A percentile compares a stretch with the other conserved stretches of the same genome.
phyloP scores from a whole-genome alignment of 2,113 vertebrate genomes.

The Labrus mixtus region DNA sequence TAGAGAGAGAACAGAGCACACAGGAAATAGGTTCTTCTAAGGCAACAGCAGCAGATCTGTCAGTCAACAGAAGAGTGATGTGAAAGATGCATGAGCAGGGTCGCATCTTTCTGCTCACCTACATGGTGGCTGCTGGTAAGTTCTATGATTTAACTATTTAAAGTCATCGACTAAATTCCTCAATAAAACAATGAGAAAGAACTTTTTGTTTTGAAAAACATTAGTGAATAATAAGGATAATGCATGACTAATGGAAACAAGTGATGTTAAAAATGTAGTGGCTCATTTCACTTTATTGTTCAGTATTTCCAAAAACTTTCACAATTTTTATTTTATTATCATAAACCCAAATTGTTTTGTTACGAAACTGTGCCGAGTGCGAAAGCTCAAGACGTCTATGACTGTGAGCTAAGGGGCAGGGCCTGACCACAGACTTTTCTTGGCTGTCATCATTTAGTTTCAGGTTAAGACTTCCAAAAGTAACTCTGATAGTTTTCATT shows the following conservation, averaged over 20 bases:
- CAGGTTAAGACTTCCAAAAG: background rate
- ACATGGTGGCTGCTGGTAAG: constrained; percentile 62
- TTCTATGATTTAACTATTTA: background rate
- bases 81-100: constrained; percentile 41
- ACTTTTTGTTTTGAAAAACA: background rate
- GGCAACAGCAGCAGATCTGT: background rate
- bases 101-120: constrained; percentile 35
- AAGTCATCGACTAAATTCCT: background rate
- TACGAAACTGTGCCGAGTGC: background rate
- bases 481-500: too few relatives aligned
- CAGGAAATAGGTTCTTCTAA: background rate
- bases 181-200: too few relatives aligned
- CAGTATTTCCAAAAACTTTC: too few relatives aligned
- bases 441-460: background rate
- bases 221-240: background rate
- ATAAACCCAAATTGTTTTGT: background rate
- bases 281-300: too few relatives aligned
- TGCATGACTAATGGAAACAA: background rate
- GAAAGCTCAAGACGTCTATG: too few relatives aligned
- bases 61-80: background rate
- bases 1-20: background rate
- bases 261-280: too few relatives aligned
- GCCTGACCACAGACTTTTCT: background rate
- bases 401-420: background rate
- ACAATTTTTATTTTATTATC: background rate